Base-by-base conservation (phyloP, 2,797 vertebrate genomes). In the Catharus ustulatus region DNA sequence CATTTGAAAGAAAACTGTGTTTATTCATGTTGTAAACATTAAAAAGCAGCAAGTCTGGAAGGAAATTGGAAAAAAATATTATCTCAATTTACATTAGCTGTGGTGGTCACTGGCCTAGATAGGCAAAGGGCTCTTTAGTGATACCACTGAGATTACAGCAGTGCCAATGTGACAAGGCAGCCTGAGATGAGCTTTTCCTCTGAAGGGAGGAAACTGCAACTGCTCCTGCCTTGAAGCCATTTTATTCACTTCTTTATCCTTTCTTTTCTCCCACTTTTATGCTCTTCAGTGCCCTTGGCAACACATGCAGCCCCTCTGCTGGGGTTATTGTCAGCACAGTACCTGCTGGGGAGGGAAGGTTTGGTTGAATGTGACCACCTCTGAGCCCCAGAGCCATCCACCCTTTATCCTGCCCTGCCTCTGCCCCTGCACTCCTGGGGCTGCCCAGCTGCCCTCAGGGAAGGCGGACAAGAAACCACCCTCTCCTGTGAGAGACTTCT, bases 271-370 rank as follows among this genome's bases (percentile, higher is more conserved):
- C 43, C 13, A 13, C 4, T 48, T 24, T 64, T 48, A 27, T 21
- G 27, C 24, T 51, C n/a, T 43, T 58, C 69, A 55, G 12, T 30
- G 57, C 29, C 40, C 12, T 48, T 18, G 55, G 52, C 38, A 49
- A 5, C 4, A 6, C 1, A 13, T 0, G 3, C n/a, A 45, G 54
- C 12, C 17, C 3, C 43, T 51, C 29, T 32, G 34, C 17, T 22
- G 10, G 17, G 34, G 30, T 61, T 57, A 26, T 5, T 43, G 59
- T 36, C 63, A 57, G 49, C n/a, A 23, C 3, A 0, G 7, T 12
- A 13, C 5, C 0, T 46, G 43, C 19, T 58, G 13, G 5, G 46
- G 9, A 86, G 26, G 14, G 15, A 15, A 73, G n/a, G 51, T 24
- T 34, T 30, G 79, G n/a, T 22, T 74, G 36, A 51, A n/a, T 5